Percentiles rank a stretch among this genome's conserved stretches.
These are phyloP conservation scores for Champsocephalus esox DNA, from an alignment of 2,797 vertebrate genomes.

Conservation along the genomic window DNA sequence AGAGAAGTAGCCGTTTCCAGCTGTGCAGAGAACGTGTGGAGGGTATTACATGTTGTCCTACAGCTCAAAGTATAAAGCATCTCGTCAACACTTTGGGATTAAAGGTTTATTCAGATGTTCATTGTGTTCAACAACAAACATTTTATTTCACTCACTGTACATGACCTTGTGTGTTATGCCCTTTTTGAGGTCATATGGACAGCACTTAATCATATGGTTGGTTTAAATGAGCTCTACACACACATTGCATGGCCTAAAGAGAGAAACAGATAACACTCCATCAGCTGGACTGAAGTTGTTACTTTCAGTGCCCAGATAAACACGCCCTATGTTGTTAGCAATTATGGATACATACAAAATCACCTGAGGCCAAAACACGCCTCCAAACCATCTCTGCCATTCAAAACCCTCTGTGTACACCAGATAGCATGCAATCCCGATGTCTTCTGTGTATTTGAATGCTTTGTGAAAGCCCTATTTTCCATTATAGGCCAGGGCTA, in stretches of 20 bases:
- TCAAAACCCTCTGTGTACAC: background rate
- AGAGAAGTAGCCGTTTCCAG: background rate
- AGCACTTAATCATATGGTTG: background rate
- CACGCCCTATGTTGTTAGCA: background rate
- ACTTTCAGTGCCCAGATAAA: background rate
- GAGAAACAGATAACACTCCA: conserved; percentile 6
- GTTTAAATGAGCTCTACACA: background rate
- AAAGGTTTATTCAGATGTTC: background rate
- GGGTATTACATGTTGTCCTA: background rate
- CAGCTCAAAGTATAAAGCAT: background rate
- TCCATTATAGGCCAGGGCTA: background rate
- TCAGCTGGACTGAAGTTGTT: background rate
- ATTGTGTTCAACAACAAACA: background rate
- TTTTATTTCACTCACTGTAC: too few relatives aligned
- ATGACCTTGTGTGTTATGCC: background rate
- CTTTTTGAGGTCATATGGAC: background rate
- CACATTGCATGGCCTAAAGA: background rate
- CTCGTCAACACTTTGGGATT: background rate
- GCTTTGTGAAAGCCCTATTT: background rate
- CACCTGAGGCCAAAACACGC: conserved; percentile 5
- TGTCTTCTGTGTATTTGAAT: background rate
- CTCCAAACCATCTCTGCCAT: background rate
- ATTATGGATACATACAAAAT: conserved; percentile 18
- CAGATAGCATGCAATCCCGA: background rate
- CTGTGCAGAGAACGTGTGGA: background rate